Conservation (phyloP, 2,113 vertebrate species). For the Recurvirostra avosetta region DNA sequence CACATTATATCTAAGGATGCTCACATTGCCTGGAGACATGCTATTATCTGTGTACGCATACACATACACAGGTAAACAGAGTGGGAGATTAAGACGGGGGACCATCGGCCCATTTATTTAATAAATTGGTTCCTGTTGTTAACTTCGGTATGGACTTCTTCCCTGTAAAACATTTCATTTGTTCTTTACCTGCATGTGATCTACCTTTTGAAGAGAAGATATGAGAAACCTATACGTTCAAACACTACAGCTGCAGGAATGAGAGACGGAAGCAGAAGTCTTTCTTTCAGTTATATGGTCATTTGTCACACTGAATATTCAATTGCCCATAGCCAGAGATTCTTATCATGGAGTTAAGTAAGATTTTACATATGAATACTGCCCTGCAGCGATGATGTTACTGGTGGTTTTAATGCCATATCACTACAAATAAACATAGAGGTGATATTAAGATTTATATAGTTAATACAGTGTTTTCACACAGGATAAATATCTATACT, state of each 20-base stretch:
- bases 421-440: background rate
- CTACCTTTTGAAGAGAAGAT: background rate
- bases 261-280: background rate
- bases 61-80: background rate
- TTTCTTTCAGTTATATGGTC: background rate
- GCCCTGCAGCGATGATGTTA: background rate
- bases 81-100: background rate
- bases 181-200: background rate
- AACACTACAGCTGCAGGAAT: background rate
- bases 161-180: background rate
- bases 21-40: background rate
- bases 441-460: background rate
- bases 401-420: background rate
- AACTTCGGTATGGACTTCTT: background rate
- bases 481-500: background rate
- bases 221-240: background rate
- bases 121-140: background rate
- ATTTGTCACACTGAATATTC: background rate
- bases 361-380: background rate
- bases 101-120: background rate
- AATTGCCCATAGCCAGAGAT: background rate
- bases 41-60: background rate
- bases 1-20: background rate
- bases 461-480: background rate
- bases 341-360: background rate